Evolutionary conservation across 2,888 invertebrate species (phyloP).

Genomic region (Sarcophaga subvicina): DNA sequence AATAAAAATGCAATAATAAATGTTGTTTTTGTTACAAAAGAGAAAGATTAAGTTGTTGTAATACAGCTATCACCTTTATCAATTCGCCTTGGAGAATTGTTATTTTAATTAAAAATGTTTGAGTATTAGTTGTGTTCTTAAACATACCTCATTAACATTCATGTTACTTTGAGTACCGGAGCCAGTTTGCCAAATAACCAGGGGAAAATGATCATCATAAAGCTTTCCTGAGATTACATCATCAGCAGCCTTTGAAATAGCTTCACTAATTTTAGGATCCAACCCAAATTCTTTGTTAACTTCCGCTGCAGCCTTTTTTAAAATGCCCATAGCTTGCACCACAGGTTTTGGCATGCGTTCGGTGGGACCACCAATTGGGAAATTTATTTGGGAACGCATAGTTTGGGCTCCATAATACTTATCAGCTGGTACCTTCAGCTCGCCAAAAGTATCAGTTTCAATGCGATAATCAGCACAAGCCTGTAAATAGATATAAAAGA

Average conservation of each 20-base stretch:
- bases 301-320: conserved; percentile 98
- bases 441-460: conserved; percentile 97
- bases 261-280: conserved; percentile 92
- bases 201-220: conserved; percentile 97
- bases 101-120: too few relatives aligned
- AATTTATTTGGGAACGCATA: conserved; percentile 96
- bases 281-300: conserved; percentile 97
- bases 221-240: conserved; percentile 97
- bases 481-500: conserved; percentile 66
- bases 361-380: conserved; percentile 95
- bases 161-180: conserved; percentile 99
- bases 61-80: too few relatives aligned
- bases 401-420: conserved; percentile 99
- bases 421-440: conserved; percentile 94
- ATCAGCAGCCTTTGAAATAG: conserved; percentile 95
- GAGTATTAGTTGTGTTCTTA: too few relatives aligned
- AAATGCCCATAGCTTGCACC: conserved; percentile 95
- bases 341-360: conserved; percentile 98
- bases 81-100: too few relatives aligned
- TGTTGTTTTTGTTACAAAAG: too few relatives aligned
- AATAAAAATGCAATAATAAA: too few relatives aligned
- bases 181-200: conserved; percentile 99
- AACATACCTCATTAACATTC: conserved; percentile 96
- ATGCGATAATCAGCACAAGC: conserved; percentile 77
- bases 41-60: too few relatives aligned